A percentile compares a stretch with the other conserved stretches of the same genome.
These are phyloP conservation scores for Bathynomus jamesi DNA, from an alignment of 1,140 invertebrate species.

Conservation along the genomic window DNA sequence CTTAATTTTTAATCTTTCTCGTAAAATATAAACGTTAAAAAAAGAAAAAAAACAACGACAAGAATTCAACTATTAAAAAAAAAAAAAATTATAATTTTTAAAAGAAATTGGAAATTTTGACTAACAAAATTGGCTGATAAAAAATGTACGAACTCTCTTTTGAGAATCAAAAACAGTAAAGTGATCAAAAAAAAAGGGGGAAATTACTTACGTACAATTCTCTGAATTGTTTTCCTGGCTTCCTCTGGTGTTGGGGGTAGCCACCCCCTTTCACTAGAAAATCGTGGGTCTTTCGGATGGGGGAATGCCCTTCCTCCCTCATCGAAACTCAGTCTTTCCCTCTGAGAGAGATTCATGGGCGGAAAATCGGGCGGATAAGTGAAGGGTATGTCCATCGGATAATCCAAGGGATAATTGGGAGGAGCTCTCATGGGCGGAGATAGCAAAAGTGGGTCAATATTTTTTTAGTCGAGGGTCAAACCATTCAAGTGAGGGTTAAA, in stretches of 20 bases:
- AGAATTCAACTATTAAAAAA: no score
- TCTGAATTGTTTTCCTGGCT: neutral
- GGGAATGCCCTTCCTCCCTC: neutral
- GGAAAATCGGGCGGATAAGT: neutral
- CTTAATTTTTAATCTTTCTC: no score
- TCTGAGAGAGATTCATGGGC: neutral
- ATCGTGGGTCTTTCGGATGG: neutral
- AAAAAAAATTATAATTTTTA: no score
- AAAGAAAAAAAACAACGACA: no score
- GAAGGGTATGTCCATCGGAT: neutral
- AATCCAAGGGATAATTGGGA: neutral
- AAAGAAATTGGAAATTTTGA: no score
- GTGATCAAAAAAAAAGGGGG: no score
- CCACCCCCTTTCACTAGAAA: neutral
- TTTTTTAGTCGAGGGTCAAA: neutral
- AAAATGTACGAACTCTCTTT: no score
- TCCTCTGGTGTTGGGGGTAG: neutral
- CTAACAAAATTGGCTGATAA: no score
- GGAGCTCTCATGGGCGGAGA: neutral
- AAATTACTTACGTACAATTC: neutral
- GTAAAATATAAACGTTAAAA: no score
- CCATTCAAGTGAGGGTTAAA: neutral
- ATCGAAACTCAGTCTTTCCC: neutral
- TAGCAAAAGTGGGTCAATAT: neutral
- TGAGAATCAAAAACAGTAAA: no score